A percentile compares a stretch with the other conserved stretches of the same genome.
Conservation (phyloP, 2,888 invertebrate genomes). For the Xanthia icteritia region DNA sequence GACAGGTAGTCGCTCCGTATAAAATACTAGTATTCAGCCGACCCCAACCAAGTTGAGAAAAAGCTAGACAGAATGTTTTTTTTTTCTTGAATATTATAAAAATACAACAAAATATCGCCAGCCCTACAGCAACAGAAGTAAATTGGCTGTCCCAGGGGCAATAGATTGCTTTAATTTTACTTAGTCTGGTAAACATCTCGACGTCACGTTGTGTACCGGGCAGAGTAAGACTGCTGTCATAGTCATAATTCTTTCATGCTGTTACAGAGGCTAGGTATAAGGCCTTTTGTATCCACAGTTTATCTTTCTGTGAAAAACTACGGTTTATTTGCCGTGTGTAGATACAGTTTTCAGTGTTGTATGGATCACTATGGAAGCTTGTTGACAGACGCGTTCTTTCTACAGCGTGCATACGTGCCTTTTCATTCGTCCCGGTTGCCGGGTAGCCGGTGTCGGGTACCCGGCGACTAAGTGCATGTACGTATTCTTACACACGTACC, state of each 20-base stretch:
- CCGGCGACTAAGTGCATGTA: no score
- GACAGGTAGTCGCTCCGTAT: background rate
- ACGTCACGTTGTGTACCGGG: slow-evolving; percentile 25
- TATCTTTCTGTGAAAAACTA: no score
- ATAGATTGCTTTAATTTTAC: slow-evolving; percentile 67
- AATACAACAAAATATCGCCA: slow-evolving; percentile 11
- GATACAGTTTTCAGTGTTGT: no score
- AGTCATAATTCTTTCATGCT: slow-evolving; percentile 1
- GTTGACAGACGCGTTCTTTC: no score
- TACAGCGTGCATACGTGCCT: no score
- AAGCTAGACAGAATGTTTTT: background rate
- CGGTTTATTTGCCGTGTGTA: no score
- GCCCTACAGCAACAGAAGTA: slow-evolving; percentile 54
- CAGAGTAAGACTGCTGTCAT: slow-evolving; percentile 19
- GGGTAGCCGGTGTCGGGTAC: no score
- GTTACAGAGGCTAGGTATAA: background rate
- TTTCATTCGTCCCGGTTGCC: no score
- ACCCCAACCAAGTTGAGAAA: background rate
- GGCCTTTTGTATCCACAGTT: no score
- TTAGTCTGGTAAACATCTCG: slow-evolving; percentile 56
- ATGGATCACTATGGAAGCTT: no score
- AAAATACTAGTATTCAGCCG: background rate
- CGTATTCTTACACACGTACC: no score
- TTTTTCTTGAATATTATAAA: no score
- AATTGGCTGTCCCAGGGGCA: slow-evolving; percentile 63